phyloP scores from a whole-genome alignment of 2,113 vertebrate genomes.

The Mobula hypostoma region DNA sequence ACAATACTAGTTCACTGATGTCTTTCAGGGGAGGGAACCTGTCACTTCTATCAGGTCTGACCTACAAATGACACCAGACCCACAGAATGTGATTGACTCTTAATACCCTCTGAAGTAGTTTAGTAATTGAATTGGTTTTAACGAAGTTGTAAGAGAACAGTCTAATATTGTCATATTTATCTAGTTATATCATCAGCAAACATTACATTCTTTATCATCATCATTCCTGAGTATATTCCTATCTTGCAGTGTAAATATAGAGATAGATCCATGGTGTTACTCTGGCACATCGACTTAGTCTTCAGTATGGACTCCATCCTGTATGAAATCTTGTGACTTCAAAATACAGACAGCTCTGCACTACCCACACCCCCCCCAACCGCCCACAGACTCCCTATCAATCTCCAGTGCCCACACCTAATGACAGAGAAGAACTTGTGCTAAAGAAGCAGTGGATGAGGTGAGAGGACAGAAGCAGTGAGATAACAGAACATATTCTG shows the following conservation, averaged over 20 bases:
- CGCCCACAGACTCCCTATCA: background rate
- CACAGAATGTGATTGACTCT: slow-evolving; percentile 25
- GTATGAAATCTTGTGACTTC: background rate
- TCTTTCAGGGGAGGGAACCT: slow-evolving; percentile 22
- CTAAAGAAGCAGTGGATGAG: too few species aligned
- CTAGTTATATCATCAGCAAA: background rate
- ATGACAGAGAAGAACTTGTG: background rate
- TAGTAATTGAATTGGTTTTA: slow-evolving; percentile 25
- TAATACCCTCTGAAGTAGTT: slow-evolving; percentile 13
- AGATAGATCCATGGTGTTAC: background rate
- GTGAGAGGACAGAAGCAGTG: too few species aligned
- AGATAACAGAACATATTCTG: too few species aligned
- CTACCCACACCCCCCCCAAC: background rate
- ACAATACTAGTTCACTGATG: background rate
- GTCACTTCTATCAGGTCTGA: slow-evolving; percentile 13
- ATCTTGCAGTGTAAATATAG: background rate
- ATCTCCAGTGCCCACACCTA: background rate
- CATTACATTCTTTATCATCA: background rate
- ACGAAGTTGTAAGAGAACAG: background rate
- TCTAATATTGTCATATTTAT: slow-evolving; percentile 15
- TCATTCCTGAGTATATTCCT: background rate
- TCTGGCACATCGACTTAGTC: background rate
- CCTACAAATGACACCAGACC: slow-evolving; percentile 14
- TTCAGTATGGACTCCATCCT: background rate
- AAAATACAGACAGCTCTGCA: background rate